Conservation (phyloP, 2,113 vertebrate species). For the Setophaga petechia region DNA sequence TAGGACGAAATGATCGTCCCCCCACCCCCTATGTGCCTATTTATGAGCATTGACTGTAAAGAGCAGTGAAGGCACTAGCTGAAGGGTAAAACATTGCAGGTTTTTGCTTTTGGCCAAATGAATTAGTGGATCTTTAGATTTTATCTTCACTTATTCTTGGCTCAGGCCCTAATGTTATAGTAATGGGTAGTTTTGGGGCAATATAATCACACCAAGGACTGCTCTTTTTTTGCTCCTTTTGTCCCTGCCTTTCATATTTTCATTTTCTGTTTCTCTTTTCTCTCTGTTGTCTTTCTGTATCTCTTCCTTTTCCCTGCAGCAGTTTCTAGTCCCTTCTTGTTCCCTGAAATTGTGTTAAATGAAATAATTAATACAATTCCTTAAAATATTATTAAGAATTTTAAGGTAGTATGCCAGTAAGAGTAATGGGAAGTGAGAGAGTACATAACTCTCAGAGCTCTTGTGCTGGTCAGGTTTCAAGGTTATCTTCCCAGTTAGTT, state of each 20-base stretch:
- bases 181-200: background rate
- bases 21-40: background rate
- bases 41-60: constrained; percentile 1
- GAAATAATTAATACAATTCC: background rate
- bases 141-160: background rate
- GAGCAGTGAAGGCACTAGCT: background rate
- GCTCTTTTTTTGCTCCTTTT: background rate
- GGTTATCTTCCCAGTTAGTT: background rate
- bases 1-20: background rate
- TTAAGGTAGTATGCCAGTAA: background rate
- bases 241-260: background rate
- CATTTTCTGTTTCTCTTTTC: background rate
- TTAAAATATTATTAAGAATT: background rate
- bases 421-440: background rate
- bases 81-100: background rate
- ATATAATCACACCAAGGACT: background rate
- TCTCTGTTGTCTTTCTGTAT: background rate
- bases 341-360: background rate
- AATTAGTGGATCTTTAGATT: background rate
- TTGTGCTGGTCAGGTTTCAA: background rate
- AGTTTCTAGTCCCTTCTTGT: background rate
- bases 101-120: background rate
- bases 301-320: background rate
- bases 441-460: background rate
- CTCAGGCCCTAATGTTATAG: background rate